Percentiles rank a stretch among this genome's conserved stretches.
phyloP scores from a whole-genome alignment of 1,140 invertebrate species.

The Aporrectodea caliginosa region DNA sequence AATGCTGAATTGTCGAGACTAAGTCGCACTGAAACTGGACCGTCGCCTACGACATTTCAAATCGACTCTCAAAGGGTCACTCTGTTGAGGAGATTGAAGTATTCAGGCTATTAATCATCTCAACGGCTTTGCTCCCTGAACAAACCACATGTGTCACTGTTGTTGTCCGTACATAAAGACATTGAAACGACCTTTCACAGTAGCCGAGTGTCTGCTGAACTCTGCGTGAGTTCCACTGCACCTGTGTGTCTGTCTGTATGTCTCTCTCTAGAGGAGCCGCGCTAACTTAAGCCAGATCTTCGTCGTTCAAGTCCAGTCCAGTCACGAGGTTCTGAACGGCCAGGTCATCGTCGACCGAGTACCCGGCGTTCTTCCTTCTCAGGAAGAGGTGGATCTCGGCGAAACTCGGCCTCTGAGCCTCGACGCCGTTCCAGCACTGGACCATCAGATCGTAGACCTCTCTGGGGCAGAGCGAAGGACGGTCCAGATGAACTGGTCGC shows the following conservation, averaged over 20 bases:
- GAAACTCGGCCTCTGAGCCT: conserved; percentile 64
- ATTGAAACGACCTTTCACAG: background rate
- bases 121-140: too few species aligned
- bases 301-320: background rate
- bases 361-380: conserved; percentile 74
- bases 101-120: too few species aligned
- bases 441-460: conserved; percentile 29
- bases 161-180: background rate
- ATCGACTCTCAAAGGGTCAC: too few species aligned
- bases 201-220: background rate
- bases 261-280: background rate
- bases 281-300: background rate
- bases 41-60: too few species aligned
- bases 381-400: conserved; percentile 80
- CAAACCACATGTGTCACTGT: too few species aligned
- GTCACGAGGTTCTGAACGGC: background rate
- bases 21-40: too few species aligned
- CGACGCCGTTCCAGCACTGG: conserved; percentile 22
- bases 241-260: background rate
- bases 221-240: background rate
- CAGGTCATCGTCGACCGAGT: background rate
- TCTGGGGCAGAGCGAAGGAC: conserved; percentile 17
- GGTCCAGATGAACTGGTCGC: background rate
- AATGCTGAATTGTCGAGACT: too few species aligned
- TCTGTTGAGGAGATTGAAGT: too few species aligned